phyloP scores from a whole-genome alignment of 2,113 vertebrate species.

The Beaufortia kweichowensis region DNA sequence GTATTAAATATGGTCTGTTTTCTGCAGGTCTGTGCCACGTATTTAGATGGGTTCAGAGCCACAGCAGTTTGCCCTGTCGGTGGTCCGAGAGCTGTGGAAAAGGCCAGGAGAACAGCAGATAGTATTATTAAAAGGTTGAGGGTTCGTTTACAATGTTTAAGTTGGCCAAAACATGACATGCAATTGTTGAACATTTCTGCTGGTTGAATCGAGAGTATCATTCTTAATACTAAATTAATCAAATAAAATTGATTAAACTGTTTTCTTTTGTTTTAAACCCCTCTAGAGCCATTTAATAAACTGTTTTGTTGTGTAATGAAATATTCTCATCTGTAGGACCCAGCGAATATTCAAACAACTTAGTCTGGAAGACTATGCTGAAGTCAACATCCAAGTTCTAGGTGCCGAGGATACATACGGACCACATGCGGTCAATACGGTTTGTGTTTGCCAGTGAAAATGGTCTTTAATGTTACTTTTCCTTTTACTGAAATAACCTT shows the following conservation, averaged over 20 bases:
- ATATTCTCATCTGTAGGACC: conserved; percentile 65
- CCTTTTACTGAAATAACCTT: background rate
- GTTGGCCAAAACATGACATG: background rate
- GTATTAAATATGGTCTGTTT: background rate
- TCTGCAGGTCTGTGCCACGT: conserved; percentile 81
- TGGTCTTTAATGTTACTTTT: background rate
- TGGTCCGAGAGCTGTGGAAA: conserved; percentile 76
- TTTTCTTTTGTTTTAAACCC: background rate
- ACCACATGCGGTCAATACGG: conserved; percentile 70
- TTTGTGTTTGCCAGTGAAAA: background rate
- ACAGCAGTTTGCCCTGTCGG: conserved; percentile 82
- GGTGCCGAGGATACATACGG: conserved; percentile 86
- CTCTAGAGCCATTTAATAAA: background rate
- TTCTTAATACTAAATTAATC: background rate
- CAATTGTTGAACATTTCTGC: too few relatives aligned
- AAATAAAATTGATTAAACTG: background rate
- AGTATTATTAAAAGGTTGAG: conserved; percentile 81
- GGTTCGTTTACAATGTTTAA: background rate
- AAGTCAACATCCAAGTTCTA: conserved; percentile 82
- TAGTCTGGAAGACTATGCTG: conserved; percentile 79
- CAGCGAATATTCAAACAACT: conserved; percentile 79
- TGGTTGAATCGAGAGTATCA: too few relatives aligned
- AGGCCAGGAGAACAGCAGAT: conserved; percentile 78
- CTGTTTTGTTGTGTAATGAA: conserved; percentile 6
- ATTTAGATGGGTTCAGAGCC: conserved; percentile 82